Evolutionary conservation across 1,140 invertebrate genomes (phyloP).

Genomic region (Drosophila bocqueti): DNA sequence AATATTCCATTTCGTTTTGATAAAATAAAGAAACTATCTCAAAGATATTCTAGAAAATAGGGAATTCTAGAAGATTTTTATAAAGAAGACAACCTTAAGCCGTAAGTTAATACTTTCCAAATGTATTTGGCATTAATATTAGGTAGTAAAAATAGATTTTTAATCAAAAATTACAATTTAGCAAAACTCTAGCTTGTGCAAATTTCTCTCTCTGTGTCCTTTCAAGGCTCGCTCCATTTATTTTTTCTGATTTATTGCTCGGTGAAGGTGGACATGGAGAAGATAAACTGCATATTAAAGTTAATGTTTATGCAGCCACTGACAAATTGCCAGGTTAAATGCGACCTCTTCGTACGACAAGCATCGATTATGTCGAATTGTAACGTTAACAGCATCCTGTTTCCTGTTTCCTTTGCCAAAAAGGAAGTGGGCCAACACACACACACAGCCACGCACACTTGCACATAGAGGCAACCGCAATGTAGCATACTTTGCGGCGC

Average conservation of each 20-base stretch:
- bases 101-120: not conserved
- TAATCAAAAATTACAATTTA: not conserved
- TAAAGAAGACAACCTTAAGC: no score
- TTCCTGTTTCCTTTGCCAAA: constrained; percentile 63
- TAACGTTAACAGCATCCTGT: constrained; percentile 81
- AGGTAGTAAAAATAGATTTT: not conserved
- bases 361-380: constrained; percentile 82
- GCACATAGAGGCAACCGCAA: constrained; percentile 10
- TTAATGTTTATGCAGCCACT: constrained; percentile 76
- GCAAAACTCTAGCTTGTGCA: no score
- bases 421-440: constrained; percentile 57
- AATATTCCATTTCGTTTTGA: not conserved
- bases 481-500: constrained; percentile 78
- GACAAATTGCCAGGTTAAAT: constrained; percentile 81
- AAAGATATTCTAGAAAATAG: not conserved
- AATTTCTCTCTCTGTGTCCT: not conserved
- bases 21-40: accelerated
- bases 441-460: constrained; percentile 5
- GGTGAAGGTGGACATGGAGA: not conserved
- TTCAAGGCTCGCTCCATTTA: constrained; percentile 10
- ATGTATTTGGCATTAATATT: no score
- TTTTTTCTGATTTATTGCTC: constrained; percentile 57
- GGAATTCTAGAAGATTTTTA: not conserved
- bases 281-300: constrained; percentile 79
- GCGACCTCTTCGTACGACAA: constrained; percentile 76